Conservation (phyloP, 2,797 vertebrate genomes). For the Cryptoblepharus egeriae region DNA sequence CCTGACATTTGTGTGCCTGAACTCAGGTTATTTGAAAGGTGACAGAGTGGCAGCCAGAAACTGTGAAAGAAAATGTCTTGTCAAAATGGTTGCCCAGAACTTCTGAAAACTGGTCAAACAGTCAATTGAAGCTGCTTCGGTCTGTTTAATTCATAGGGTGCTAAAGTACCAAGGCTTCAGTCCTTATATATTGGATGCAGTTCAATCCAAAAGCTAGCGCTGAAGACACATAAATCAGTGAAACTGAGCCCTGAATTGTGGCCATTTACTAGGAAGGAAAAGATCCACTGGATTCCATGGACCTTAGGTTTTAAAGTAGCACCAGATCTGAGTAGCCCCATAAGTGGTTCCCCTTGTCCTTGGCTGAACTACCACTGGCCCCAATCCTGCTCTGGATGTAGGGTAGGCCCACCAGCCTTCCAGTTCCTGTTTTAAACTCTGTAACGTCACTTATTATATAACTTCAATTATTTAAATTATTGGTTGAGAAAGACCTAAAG, state of each 20-base stretch:
- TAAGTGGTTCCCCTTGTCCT: too few relatives aligned
- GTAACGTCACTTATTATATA: too few relatives aligned
- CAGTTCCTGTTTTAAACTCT: too few relatives aligned
- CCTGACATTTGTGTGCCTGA: conserved; percentile 22
- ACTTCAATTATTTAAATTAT: too few relatives aligned
- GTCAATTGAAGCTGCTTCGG: background rate
- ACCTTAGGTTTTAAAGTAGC: background rate
- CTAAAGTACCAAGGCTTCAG: background rate
- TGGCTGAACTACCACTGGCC: too few relatives aligned
- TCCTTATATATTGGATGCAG: background rate
- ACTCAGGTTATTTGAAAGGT: conserved; percentile 31
- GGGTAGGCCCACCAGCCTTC: too few relatives aligned
- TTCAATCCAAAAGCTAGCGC: background rate
- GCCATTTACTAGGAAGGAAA: background rate
- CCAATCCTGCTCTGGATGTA: too few relatives aligned
- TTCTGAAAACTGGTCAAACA: conserved; percentile 11
- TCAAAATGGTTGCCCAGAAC: conserved; percentile 19
- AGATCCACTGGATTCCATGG: background rate
- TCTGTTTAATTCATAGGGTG: conserved; percentile 18
- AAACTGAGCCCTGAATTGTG: background rate
- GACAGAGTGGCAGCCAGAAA: conserved; percentile 9
- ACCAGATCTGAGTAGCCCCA: too few relatives aligned
- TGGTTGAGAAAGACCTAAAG: too few relatives aligned
- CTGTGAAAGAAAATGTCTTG: conserved; percentile 27
- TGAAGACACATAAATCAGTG: background rate